These are phyloP conservation scores for Dermolepida albohirtum DNA, from an alignment of 2,888 invertebrate genomes.

Conservation along the genomic window DNA sequence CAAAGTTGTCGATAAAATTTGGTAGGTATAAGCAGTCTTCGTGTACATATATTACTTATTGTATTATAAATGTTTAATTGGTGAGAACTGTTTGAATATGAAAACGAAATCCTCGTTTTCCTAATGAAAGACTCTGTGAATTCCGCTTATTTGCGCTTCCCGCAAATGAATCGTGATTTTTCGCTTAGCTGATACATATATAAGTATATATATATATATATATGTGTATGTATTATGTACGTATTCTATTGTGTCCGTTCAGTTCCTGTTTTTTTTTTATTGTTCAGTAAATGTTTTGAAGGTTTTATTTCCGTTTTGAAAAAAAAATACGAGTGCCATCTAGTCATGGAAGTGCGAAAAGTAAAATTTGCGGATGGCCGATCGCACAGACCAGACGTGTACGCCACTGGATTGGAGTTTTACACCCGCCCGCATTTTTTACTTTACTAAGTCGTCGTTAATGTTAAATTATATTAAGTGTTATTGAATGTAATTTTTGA, in stretches of 20 bases:
- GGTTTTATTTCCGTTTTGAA: slow-evolving; percentile 49
- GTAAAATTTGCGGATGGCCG: slow-evolving; percentile 24
- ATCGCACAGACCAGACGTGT: slow-evolving; percentile 31
- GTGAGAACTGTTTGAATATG: slow-evolving; percentile 13
- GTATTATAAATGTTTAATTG: slow-evolving; percentile 21
- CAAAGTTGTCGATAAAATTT: slow-evolving; percentile 50
- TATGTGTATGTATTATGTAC: neutral
- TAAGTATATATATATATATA: no score
- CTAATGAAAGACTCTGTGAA: slow-evolving; percentile 17
- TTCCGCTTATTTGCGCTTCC: slow-evolving; percentile 47
- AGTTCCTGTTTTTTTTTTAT: slow-evolving; percentile 24
- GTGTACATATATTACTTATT: slow-evolving; percentile 27
- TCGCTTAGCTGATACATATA: slow-evolving; percentile 25
- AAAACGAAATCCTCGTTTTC: slow-evolving; percentile 3
- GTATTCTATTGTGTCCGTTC: slow-evolving; percentile 12
- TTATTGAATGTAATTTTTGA: slow-evolving; percentile 18
- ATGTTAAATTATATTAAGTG: slow-evolving; percentile 1
- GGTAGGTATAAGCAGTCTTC: slow-evolving; percentile 54
- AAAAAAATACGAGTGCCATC: slow-evolving; percentile 60
- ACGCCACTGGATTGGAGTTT: no score
- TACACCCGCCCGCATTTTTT: slow-evolving; percentile 1
- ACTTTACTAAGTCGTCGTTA: slow-evolving; percentile 1
- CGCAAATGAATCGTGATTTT: slow-evolving; percentile 46
- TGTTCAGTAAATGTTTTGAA: slow-evolving; percentile 48
- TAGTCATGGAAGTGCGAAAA: slow-evolving; percentile 55